Conservation (phyloP, 2,888 invertebrate species). For the Oxyteleia sp. region DNA sequence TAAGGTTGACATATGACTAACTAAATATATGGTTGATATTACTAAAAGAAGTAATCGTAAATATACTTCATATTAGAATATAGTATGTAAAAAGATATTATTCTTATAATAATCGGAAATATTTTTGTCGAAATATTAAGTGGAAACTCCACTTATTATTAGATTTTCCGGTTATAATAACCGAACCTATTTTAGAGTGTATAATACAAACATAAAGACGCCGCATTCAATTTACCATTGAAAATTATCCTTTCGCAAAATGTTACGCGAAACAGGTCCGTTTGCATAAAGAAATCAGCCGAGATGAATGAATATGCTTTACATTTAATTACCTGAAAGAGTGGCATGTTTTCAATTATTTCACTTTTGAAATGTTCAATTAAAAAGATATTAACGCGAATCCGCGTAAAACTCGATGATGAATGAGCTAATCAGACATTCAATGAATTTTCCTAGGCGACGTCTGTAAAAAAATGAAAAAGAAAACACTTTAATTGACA, state of each 20-base stretch:
- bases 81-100: too few species aligned
- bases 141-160: too few species aligned
- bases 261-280: neutral
- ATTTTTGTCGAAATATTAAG: too few species aligned
- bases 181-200: too few species aligned
- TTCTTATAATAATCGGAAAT: too few species aligned
- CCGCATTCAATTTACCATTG: constrained; percentile 15
- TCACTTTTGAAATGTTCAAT: constrained; percentile 20
- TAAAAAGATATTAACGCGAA: constrained; percentile 32
- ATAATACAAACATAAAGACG: constrained; percentile 45
- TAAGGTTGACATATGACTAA: too few species aligned
- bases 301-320: neutral
- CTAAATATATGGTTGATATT: too few species aligned
- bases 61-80: too few species aligned
- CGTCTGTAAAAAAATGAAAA: constrained; percentile 16
- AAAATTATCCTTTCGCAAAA: neutral
- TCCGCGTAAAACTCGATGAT: constrained; percentile 25
- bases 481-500: constrained; percentile 46
- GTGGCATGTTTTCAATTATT: constrained; percentile 16
- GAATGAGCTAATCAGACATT: constrained; percentile 32
- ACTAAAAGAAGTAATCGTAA: constrained; percentile 14
- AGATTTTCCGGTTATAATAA: too few species aligned
- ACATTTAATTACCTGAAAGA: constrained; percentile 10
- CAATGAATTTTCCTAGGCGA: constrained; percentile 32
- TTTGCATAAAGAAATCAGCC: neutral